A percentile compares a stretch with the other conserved stretches of the same genome.
These are phyloP conservation scores for Amazona ochrocephala DNA, from an alignment of 2,797 vertebrate genomes.

Conservation along the genomic window DNA sequence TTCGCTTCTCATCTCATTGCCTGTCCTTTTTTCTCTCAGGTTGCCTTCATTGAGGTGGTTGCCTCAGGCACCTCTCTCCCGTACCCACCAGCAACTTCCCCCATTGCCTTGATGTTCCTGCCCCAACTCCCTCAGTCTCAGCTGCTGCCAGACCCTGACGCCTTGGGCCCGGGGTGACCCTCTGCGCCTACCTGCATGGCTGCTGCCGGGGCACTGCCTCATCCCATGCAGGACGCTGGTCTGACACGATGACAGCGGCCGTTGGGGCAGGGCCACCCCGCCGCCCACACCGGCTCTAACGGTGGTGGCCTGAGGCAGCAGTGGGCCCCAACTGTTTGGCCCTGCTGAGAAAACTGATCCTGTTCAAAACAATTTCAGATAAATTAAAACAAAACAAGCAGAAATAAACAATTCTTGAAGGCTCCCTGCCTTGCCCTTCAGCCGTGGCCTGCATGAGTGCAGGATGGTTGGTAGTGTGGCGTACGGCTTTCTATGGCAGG, in stretches of 20 bases:
- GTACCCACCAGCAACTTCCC: not conserved
- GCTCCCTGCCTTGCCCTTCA: not conserved
- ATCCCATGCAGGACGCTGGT: not conserved
- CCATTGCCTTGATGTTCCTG: rapidly evolving
- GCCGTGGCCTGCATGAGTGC: rapidly evolving
- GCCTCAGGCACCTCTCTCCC: not conserved
- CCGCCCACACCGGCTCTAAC: not conserved
- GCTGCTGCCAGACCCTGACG: not conserved
- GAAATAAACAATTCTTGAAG: not conserved
- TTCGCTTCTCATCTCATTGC: not conserved
- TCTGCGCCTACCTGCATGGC: not conserved
- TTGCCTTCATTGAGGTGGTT: not conserved
- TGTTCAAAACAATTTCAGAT: not conserved
- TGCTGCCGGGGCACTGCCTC: rapidly evolving
- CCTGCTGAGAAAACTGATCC: not conserved
- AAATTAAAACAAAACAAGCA: not conserved
- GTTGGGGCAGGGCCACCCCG: too few species aligned
- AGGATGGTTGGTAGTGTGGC: rapidly evolving
- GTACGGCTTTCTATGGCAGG: not conserved
- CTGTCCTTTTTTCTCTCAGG: not conserved
- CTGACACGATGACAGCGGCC: rapidly evolving
- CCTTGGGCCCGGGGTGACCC: not conserved
- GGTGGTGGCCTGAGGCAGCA: rapidly evolving
- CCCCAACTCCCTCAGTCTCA: not conserved
- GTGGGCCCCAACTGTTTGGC: rapidly evolving